Evolutionary conservation across 1,140 invertebrate genomes (phyloP).

Genomic region (Vollenhovia emeryi): DNA sequence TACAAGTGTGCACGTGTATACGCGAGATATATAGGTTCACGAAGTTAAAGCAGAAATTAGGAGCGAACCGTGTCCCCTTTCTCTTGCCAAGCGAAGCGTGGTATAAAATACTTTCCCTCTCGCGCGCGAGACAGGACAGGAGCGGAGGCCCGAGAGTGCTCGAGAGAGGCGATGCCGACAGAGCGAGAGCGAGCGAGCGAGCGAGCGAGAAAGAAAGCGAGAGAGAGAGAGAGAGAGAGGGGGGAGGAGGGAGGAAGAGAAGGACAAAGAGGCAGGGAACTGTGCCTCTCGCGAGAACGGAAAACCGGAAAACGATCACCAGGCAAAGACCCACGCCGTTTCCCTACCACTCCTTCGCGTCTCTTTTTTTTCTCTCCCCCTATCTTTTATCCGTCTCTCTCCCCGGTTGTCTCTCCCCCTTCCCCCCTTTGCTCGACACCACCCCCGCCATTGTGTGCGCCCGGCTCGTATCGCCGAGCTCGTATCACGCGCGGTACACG

Average conservation of each 20-base stretch:
- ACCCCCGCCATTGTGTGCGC: not conserved
- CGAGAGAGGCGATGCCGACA: constrained; percentile 25
- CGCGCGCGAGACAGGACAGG: constrained; percentile 69
- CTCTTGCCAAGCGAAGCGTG: constrained; percentile 85
- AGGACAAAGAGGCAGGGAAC: constrained; percentile 48
- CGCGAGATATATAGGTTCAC: constrained; percentile 75
- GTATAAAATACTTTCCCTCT: constrained; percentile 85
- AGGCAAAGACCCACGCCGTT: constrained; percentile 28
- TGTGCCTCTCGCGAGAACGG: constrained; percentile 72
- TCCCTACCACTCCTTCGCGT: constrained; percentile 22
- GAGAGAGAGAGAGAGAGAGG: not conserved
- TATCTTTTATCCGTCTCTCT: constrained; percentile 44
- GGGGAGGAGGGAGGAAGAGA: constrained; percentile 38
- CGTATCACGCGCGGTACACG: not conserved
- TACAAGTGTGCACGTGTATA: not conserved
- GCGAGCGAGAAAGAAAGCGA: not conserved
- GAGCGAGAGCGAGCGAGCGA: not conserved
- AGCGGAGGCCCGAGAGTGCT: constrained; percentile 27
- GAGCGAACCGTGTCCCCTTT: constrained; percentile 85
- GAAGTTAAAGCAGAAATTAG: constrained; percentile 85
- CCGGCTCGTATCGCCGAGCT: not conserved
- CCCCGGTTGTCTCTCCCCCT: too few species aligned
- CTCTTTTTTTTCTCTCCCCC: constrained; percentile 30
- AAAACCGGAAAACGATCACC: constrained; percentile 83
- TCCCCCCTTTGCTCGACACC: not conserved